Base-by-base conservation (phyloP, 1,140 invertebrate genomes). In the Hormaphis cornu region DNA sequence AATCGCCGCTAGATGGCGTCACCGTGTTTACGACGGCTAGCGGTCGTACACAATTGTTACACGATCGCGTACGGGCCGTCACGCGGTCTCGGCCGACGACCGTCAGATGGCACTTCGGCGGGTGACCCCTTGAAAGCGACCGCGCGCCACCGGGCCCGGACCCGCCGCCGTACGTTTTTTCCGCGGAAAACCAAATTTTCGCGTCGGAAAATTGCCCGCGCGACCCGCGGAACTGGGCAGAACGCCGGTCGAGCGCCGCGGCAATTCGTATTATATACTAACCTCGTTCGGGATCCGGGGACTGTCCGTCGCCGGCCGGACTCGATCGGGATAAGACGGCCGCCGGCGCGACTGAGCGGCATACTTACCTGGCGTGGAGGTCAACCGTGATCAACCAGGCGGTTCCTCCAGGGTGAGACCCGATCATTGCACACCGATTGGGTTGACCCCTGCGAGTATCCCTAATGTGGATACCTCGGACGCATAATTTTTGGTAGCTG, bases 361-460 rank as follows among this genome's bases (percentile, higher is more conserved):
- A 82, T 81, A 82, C 83, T 84, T 84, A 84, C 83, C 82, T 84
- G 83, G 84, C 83, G 80, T 82, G 82, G 84, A 82, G 81, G 80
- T 77, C 63, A 79, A 83, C 82, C 82, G 77, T 84, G 83, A 85
- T 85, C 84, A 83, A 52, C 54, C 83, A 86, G 84, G 83, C 78
- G 82, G 83, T 84, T 83, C 81, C 81, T 82, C 83, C 83, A 84
- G 83, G 82, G 79, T 73, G 83, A 86, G 84, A 81, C 83, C 80
- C 76, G 80, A 77, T 81, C 86, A 87, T 87, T 87, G 84, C 85
- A 87, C 85, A 81, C 75, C 80, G 85, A 81, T 80, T 79, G 78
- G 80, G 84, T 81, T 86, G 84, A 86, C 83, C 80, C 82, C 81
- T 85, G 84, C 84, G 84, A 86, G 85, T 85, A 82, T 79, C 81